Base-by-base conservation (phyloP, 92 coral and sea anemone genomes). In the Heliopora coerulea region DNA sequence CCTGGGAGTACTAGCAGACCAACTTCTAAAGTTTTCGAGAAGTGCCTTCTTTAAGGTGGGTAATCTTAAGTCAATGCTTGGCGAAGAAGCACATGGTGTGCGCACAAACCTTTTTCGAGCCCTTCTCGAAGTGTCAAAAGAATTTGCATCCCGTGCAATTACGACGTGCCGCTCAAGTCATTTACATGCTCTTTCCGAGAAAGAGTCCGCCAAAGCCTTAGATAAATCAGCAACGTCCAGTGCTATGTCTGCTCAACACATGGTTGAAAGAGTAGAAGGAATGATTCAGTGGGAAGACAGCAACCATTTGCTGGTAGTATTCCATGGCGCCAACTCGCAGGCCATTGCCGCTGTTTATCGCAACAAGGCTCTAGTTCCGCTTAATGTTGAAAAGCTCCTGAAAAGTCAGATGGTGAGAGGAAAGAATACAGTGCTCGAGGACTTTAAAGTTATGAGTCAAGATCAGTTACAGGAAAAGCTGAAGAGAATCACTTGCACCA, bases 241-340 rank as follows among this genome's bases (percentile, higher is more conserved):
- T 15, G 50, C 12, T 54, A 33, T 40, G 24, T 80, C 83, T 7
- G 96, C 98, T 9, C 87, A 66, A 7, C 58, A 85, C 69, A 93
- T 93, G 92, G 91, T 93, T 2, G 73, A 85, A 52, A 81, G 98
- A 66, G 93, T 93, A 26, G 79, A 86, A 80, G 91, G 85, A 65
- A 93, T 93, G 98, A 90, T 87, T 25, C 96, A 90, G 49, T 93
- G 98, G 98, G 83, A 89, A 52, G 96, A 93, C 72, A 87, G 86
- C 78, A 89, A 90, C 67, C 96, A 88, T 49, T 87, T 90, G 39
- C 83, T 88, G 62, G 89, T 93, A 19, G 89, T 83, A 42, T 88
- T 93, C 20, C 96, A 89, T 58, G 84, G 87, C 65, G 69, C 68
- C 13, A 88, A 83, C 62, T 77, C 89, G 19, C 87, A 88, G 15